Base-by-base conservation (phyloP, 2,113 vertebrate genomes). In the Xenus cinereus region DNA sequence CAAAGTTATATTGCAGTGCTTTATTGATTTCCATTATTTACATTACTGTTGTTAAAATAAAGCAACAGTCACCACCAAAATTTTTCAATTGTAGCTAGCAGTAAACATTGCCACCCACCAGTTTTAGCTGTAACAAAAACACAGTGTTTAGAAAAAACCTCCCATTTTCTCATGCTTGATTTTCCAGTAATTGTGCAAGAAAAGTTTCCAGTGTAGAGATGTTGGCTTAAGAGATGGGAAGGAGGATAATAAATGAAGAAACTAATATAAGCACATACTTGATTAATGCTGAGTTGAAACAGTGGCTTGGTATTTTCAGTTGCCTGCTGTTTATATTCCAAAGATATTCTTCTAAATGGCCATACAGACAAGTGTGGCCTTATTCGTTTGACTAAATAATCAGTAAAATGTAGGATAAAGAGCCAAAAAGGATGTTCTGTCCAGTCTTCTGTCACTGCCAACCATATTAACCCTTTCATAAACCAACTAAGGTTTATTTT, bases 31-130 rank as follows among this genome's bases (percentile, higher is more conserved):
- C 45, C 5, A 0, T 68, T 73, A 63, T 62, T 85, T 69, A 77
- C 26, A 20, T 41, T 90, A 33, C 39, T 69, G 8, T 37, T 83
- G 33, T 67, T 50, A 88, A 79, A 89, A 85, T 37, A 76, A 89
- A 78, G 33, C 35, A 63, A n/a, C 5, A 35, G 10, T 51, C 30
- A 54, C n/a, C 32, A n/a, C 39, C 41, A 54, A 74, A 69, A 54
- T 73, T 82, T 72, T 89, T 11, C 48, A 41, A 1, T 54, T 0
- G 0, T 66, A 76, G 35, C 21, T 41, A 87, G 48, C 2, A 2
- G n/a, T 87, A 35, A 72, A 87, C 24, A 33, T 53, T 66, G 14
- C 10, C 27, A 14, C 33, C 54, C 28, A 62, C 11, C 9, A 69
- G 24, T n/a, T 83, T 72, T 71, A 24, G 18, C 77, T 92, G 9